Evolutionary conservation across 2,888 invertebrate genomes (phyloP).

Genomic region (Zootermopsis nevadensis): DNA sequence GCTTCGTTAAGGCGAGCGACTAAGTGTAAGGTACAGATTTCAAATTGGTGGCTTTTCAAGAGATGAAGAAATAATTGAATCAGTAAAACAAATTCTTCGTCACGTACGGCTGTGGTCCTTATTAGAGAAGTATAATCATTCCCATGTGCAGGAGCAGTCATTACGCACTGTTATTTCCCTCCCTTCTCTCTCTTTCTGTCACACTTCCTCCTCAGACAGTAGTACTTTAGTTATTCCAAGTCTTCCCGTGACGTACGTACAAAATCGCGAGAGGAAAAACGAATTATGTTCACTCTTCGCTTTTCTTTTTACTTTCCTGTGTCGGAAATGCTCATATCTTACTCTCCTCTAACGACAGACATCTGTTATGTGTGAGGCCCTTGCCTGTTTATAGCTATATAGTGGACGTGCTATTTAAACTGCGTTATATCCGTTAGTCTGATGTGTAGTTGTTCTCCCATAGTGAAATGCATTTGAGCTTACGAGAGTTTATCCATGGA

Average conservation of each 20-base stretch:
- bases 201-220: neutral
- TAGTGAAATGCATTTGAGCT: too few species aligned
- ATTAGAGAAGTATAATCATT: neutral
- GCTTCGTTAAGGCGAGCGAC: neutral
- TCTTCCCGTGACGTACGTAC: neutral
- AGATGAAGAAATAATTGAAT: slow-evolving; percentile 20
- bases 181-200: neutral
- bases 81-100: neutral
- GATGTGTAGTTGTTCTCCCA: too few species aligned
- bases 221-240: neutral
- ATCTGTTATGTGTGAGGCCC: too few species aligned
- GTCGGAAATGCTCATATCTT: too few species aligned
- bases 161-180: neutral
- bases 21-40: neutral
- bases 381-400: too few species aligned
- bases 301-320: too few species aligned
- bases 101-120: neutral
- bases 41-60: slow-evolving; percentile 22
- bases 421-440: too few species aligned
- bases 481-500: too few species aligned
- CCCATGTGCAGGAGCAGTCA: neutral
- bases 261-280: too few species aligned
- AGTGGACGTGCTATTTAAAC: too few species aligned
- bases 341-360: too few species aligned
- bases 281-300: too few species aligned